Percentiles rank a stretch among this genome's conserved stretches.
Conservation (phyloP, 2,797 vertebrate genomes). For the Enteromius paludinosus region DNA sequence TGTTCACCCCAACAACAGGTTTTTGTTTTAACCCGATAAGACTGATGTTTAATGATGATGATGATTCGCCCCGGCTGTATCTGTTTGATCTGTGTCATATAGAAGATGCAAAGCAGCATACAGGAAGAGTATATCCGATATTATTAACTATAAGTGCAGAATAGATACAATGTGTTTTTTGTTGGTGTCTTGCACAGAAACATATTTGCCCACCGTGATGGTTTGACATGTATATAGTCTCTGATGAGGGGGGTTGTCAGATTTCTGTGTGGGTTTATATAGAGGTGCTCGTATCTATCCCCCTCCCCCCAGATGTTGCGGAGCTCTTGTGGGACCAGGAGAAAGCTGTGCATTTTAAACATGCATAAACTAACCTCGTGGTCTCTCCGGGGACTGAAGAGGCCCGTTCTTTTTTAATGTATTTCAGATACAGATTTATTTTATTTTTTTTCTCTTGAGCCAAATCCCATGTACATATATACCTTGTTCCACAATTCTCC, state of each 20-base stretch:
- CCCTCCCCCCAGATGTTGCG: constrained; percentile 47
- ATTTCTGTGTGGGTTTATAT: constrained; percentile 43
- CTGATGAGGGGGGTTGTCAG: constrained; percentile 15
- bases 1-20: constrained; percentile 16
- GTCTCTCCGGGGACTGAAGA: constrained; percentile 36
- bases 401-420: constrained; percentile 22
- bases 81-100: background rate
- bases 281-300: constrained; percentile 36
- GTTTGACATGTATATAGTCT: constrained; percentile 34
- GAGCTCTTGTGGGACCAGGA: constrained; percentile 44
- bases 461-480: constrained; percentile 15
- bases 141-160: background rate
- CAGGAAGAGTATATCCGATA: background rate
- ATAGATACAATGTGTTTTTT: background rate
- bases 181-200: constrained; percentile 24
- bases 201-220: constrained; percentile 21
- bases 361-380: constrained; percentile 48
- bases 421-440: constrained; percentile 12
- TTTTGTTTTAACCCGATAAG: constrained; percentile 23
- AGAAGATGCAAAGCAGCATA: constrained; percentile 19
- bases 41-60: constrained; percentile 7
- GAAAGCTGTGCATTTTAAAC: constrained; percentile 51
- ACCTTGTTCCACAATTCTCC: background rate
- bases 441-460: constrained; percentile 4
- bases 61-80: background rate